Percentiles rank a stretch among this genome's conserved stretches.
These are phyloP conservation scores for Syngnathoides biaculeatus DNA, from an alignment of 2,113 vertebrate species.

Conservation along the genomic window DNA sequence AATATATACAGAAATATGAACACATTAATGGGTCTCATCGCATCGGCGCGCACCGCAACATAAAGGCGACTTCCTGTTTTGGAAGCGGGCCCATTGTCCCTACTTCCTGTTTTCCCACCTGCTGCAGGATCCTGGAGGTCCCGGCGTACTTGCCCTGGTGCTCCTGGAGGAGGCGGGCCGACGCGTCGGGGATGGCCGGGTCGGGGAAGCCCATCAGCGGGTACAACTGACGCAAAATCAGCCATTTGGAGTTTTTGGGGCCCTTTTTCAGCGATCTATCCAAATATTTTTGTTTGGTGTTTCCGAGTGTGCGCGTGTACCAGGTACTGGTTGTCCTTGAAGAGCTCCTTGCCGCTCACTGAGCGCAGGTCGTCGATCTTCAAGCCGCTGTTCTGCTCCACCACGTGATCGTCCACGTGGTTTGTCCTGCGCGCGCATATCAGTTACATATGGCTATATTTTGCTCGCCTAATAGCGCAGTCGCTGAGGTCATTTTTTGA, in stretches of 20 bases:
- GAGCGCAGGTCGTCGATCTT: constrained; percentile 19
- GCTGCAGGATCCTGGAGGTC: constrained; percentile 68
- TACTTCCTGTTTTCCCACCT: constrained; percentile 51
- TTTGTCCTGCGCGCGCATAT: constrained; percentile 51
- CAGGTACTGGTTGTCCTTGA: constrained; percentile 60
- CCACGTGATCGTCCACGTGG: constrained; percentile 52
- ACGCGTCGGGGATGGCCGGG: constrained; percentile 49
- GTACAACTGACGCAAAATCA: constrained; percentile 58
- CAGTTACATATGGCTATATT: background rate
- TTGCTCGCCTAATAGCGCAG: too few species aligned
- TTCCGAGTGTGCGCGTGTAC: constrained; percentile 34
- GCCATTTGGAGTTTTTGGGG: background rate
- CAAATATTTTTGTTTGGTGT: background rate
- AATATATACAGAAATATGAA: too few species aligned
- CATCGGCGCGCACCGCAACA: too few species aligned
- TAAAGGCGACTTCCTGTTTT: too few species aligned
- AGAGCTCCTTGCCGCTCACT: constrained; percentile 66
- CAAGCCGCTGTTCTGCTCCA: constrained; percentile 57
- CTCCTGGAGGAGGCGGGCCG: constrained; percentile 61
- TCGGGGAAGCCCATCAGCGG: constrained; percentile 69
- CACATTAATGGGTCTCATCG: too few species aligned
- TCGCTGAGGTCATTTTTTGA: too few species aligned
- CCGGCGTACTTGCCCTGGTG: constrained; percentile 61
- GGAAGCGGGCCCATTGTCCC: too few species aligned
- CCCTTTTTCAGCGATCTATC: too few species aligned